Conservation (phyloP, 1,140 invertebrate genomes). For the Arctopsyche grandis region DNA sequence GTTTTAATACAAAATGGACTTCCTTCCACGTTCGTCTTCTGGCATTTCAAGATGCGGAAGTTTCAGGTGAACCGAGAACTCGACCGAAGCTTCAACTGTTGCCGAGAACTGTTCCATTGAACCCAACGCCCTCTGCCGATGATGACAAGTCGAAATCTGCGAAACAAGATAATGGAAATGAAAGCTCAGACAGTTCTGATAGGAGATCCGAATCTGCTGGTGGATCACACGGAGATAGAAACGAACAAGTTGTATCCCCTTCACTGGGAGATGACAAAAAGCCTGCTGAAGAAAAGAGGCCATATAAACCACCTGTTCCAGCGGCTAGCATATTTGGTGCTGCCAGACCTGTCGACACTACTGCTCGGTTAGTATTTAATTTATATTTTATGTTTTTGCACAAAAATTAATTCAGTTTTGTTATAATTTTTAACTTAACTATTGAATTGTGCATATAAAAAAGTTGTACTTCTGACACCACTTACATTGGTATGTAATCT, state of each 20-base stretch:
- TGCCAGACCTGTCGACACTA: slow-evolving; percentile 94
- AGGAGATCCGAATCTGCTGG: slow-evolving; percentile 41
- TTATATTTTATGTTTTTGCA: background rate
- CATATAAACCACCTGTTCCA: slow-evolving; percentile 63
- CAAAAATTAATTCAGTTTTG: background rate
- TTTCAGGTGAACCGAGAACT: slow-evolving; percentile 61
- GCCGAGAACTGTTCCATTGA: slow-evolving; percentile 76
- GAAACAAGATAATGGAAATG: slow-evolving; percentile 28
- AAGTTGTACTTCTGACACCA: slow-evolving; percentile 52
- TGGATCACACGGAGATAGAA: slow-evolving; percentile 9
- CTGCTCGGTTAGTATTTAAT: slow-evolving; percentile 67
- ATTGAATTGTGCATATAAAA: slow-evolving; percentile 42
- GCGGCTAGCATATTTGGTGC: slow-evolving; percentile 86
- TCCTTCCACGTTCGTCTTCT: slow-evolving; percentile 37
- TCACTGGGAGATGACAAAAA: slow-evolving; percentile 20
- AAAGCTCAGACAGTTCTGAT: slow-evolving; percentile 55
- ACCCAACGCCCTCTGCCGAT: slow-evolving; percentile 54
- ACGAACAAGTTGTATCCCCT: slow-evolving; percentile 14
- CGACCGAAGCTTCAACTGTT: slow-evolving; percentile 78
- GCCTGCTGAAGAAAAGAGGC: background rate
- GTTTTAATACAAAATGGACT: background rate
- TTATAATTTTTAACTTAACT: background rate
- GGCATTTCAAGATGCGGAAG: slow-evolving; percentile 49
- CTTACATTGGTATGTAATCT: slow-evolving; percentile 27
- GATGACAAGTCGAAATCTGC: background rate